Evolutionary conservation across 2,797 vertebrate genomes (phyloP), one percentile per base, ranked within the genome.

Genomic region (Pipistrellus nathusii): DNA sequence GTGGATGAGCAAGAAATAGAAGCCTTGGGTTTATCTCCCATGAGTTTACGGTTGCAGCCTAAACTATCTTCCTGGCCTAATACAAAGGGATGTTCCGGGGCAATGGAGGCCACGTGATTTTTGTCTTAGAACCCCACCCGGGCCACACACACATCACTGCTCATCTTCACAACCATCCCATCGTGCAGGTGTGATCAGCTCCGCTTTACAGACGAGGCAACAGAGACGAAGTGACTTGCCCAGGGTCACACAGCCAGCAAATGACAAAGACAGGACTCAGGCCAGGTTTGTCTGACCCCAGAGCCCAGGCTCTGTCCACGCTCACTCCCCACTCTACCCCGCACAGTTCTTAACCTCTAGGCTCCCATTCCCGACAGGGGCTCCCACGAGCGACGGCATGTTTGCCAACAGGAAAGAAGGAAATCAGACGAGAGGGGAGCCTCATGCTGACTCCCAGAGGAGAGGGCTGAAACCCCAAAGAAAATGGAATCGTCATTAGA

Each of bases 331-430:
- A 11, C 20, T 23, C 23, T 77, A 0, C 32, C 23, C 53, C 30
- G 10, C 66, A 46, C 2, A 3, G 2, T 23, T 10, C 48, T n/a
- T n/a, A 30, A 55, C 6, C 75, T n/a, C 53, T 4, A 6, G 23
- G 48, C 4, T 9, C 51, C 41, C 38, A 5, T 10, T 15, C 32
- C 35, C 5, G 4, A 48, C 18, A 10, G 21, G 27, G 20, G 59
- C n/a, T 57, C 23, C 27, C 0, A 3, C 46, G 13, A 38, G 44
- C 62, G 32, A 46, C 0, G 7, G n/a, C 18, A 1, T 0, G 0
- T 35, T 30, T 12, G 38, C 41, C 85, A 46, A 20, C 20, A 13
- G 32, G 11, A 35, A 57, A 59, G 53, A 35, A 69, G 1, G 17
- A 41, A 21, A 30, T 62, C 66, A 21, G 53, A 44, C 0, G 1